phyloP scores from a whole-genome alignment of 2,797 vertebrate species.

The Brachyalestes nurse region DNA sequence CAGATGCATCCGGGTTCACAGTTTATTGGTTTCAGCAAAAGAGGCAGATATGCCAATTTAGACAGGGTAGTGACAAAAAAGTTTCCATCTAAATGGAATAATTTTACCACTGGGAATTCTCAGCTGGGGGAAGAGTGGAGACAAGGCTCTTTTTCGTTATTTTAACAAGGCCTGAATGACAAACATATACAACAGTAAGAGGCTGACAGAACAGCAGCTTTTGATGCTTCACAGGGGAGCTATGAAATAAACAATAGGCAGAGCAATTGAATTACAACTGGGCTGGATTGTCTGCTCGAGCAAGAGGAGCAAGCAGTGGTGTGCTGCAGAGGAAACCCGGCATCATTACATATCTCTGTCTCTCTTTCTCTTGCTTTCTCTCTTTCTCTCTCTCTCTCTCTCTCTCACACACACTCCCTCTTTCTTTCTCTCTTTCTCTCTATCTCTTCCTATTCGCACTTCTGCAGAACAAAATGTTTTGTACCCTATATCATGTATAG shows the following conservation, averaged over 20 bases:
- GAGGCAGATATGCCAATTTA: slow-evolving; percentile 96
- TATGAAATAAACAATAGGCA: slow-evolving; percentile 96
- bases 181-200: slow-evolving; percentile 94
- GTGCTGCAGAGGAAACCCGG: slow-evolving; percentile 68
- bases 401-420: too few species aligned
- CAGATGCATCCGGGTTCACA: slow-evolving; percentile 93
- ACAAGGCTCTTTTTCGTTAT: slow-evolving; percentile 79
- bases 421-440: slow-evolving; percentile 7
- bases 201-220: slow-evolving; percentile 91
- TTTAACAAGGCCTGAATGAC: slow-evolving; percentile 98
- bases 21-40: slow-evolving; percentile 94
- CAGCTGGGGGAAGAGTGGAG: slow-evolving; percentile 81
- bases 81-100: slow-evolving; percentile 96
- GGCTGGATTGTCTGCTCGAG: slow-evolving; percentile 71
- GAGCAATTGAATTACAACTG: slow-evolving; percentile 90
- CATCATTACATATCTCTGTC: slow-evolving; percentile 77
- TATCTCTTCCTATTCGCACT: slow-evolving; percentile 2
- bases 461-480: slow-evolving; percentile 9
- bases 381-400: slow-evolving; percentile 56
- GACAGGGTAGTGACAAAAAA: slow-evolving; percentile 95
- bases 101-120: slow-evolving; percentile 95
- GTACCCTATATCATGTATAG: background rate
- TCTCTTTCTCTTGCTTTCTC: slow-evolving; percentile 61
- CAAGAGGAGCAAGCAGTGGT: slow-evolving; percentile 63
- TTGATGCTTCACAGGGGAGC: slow-evolving; percentile 98